Conservation (phyloP, 2,113 vertebrate genomes). For the Psilopogon haemacephalus region DNA sequence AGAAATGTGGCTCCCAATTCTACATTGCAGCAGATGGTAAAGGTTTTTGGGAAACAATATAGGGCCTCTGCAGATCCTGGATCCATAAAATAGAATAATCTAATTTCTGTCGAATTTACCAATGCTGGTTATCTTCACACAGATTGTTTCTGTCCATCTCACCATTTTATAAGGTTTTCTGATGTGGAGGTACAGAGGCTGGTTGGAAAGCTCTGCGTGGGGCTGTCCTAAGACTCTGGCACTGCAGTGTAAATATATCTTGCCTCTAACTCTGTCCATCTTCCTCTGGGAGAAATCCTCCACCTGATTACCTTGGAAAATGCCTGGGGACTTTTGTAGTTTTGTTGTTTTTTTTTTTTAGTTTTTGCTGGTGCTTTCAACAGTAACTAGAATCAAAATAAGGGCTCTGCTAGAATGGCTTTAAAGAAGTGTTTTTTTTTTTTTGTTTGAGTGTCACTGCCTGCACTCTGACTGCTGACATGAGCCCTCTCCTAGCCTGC, state of each 20-base stretch:
- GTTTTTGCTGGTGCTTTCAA: neutral
- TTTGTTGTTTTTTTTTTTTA: too few species aligned
- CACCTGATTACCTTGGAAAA: conserved; percentile 22
- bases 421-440: conserved; percentile 16
- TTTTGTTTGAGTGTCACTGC: neutral
- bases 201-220: neutral
- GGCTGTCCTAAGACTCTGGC: neutral
- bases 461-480: neutral
- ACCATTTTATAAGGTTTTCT: neutral
- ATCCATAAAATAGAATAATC: neutral
- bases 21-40: neutral
- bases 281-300: conserved; percentile 28
- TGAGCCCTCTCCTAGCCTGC: neutral
- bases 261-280: neutral
- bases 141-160: neutral
- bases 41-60: neutral
- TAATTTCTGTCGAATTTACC: neutral
- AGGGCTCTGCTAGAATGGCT: neutral
- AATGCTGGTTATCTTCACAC: neutral
- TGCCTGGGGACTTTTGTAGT: neutral
- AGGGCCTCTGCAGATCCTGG: neutral
- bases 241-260: neutral
- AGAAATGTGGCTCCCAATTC: neutral
- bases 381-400: conserved; percentile 37
- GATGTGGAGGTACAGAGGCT: neutral